Conservation (phyloP, 2,888 invertebrate genomes). For the Drosophila fulvimacula region DNA sequence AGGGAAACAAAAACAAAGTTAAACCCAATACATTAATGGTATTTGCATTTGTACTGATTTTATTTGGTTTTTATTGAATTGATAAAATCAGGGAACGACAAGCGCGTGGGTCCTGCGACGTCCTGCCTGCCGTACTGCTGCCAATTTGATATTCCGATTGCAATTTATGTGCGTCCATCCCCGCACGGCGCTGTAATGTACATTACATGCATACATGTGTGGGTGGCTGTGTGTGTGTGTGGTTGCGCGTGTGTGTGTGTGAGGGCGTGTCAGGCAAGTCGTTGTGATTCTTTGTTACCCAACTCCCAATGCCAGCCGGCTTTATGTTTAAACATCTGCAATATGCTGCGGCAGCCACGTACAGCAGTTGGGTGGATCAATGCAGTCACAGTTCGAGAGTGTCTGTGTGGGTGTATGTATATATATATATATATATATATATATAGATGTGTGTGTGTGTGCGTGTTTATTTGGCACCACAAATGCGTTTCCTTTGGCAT, state of each 20-base stretch:
- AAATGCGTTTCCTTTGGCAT: conserved; percentile 76
- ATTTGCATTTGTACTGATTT: conserved; percentile 83
- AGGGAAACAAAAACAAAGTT: conserved; percentile 73
- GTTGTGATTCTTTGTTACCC: conserved; percentile 63
- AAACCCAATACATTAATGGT: conserved; percentile 82
- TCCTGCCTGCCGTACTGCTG: conserved; percentile 47
- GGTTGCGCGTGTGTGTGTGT: conserved; percentile 7
- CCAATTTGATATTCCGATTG: conserved; percentile 79
- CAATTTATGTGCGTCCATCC: conserved; percentile 68
- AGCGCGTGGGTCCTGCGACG: conserved; percentile 43
- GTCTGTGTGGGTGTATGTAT: conserved; percentile 9
- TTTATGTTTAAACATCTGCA: conserved; percentile 75
- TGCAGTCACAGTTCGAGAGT: conserved; percentile 39
- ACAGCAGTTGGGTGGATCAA: conserved; percentile 51
- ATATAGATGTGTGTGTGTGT: conserved; percentile 24
- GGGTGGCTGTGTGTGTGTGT: conserved; percentile 13
- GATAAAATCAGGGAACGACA: conserved; percentile 79
- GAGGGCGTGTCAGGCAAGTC: conserved; percentile 45
- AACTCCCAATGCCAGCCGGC: conserved; percentile 13
- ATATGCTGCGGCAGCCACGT: conserved; percentile 61
- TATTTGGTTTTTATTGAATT: conserved; percentile 84
- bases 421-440: conserved; percentile 10
- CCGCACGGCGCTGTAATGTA: conserved; percentile 22
- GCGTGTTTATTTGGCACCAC: conserved; percentile 78
- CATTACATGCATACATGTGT: conserved; percentile 28